Conservation (phyloP, 2,113 vertebrate species). For the Solea solea region DNA sequence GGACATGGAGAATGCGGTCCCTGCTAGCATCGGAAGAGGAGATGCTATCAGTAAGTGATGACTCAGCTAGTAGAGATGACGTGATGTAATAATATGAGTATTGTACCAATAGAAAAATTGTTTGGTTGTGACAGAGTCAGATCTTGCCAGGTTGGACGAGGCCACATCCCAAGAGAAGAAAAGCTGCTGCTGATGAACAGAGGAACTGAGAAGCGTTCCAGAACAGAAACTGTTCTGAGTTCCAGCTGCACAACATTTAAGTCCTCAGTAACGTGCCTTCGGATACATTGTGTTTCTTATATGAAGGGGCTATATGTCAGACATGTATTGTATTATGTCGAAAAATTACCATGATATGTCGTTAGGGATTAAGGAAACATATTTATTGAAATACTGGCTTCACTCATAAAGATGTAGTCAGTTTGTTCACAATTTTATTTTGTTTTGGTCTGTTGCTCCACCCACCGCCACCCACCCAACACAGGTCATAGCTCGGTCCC, state of each 20-base stretch:
- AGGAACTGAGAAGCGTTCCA: background rate
- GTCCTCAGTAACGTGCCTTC: conserved; percentile 18
- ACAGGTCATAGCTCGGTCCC: no score
- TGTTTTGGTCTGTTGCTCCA: no score
- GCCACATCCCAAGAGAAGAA: conserved; percentile 23
- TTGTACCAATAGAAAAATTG: background rate
- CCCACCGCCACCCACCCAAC: no score
- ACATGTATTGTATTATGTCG: no score
- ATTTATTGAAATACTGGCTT: no score
- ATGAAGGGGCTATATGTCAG: no score
- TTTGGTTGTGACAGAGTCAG: conserved; percentile 42
- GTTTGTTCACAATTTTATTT: no score
- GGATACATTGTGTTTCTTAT: background rate
- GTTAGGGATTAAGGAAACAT: no score
- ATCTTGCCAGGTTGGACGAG: conserved; percentile 33
- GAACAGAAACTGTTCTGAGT: background rate
- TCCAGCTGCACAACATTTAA: background rate
- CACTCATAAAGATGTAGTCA: no score
- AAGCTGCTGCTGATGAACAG: conserved; percentile 67
- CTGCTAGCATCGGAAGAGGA: conserved; percentile 51
- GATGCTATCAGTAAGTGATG: conserved; percentile 64
- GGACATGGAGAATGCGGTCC: conserved; percentile 77
- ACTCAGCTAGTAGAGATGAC: background rate
- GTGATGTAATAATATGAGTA: background rate
- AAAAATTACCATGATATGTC: no score